Conservation (phyloP, 2,888 invertebrate genomes). For the Norana najaformis region DNA sequence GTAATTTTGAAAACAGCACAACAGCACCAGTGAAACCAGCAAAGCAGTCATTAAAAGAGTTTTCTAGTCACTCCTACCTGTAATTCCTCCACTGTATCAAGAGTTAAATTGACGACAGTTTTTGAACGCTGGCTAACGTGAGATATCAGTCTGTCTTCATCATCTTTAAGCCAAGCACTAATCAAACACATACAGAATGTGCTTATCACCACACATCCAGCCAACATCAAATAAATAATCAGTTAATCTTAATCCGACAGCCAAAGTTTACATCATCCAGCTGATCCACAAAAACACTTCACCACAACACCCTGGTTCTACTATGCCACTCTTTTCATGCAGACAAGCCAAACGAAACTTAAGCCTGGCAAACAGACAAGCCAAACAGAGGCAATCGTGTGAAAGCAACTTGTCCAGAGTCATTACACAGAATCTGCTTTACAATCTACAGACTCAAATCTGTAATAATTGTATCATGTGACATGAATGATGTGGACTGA, state of each 20-base stretch:
- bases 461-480: no score
- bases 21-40: background rate
- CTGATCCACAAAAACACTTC: background rate
- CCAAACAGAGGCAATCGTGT: no score
- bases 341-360: no score
- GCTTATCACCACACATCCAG: background rate
- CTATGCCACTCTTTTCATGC: background rate
- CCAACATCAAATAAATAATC: background rate
- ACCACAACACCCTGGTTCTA: background rate
- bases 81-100: conserved; percentile 89
- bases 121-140: conserved; percentile 78
- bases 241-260: background rate
- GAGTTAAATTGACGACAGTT: conserved; percentile 83
- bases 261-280: background rate
- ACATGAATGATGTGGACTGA: no score
- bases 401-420: no score
- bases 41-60: background rate
- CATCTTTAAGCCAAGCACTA: conserved; percentile 46
- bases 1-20: background rate
- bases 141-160: conserved; percentile 70
- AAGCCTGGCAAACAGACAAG: no score
- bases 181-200: background rate
- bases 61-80: conserved; percentile 68
- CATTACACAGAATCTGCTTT: no score
- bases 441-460: no score